phyloP scores from a whole-genome alignment of 2,113 vertebrate species.

The Scomber japonicus region DNA sequence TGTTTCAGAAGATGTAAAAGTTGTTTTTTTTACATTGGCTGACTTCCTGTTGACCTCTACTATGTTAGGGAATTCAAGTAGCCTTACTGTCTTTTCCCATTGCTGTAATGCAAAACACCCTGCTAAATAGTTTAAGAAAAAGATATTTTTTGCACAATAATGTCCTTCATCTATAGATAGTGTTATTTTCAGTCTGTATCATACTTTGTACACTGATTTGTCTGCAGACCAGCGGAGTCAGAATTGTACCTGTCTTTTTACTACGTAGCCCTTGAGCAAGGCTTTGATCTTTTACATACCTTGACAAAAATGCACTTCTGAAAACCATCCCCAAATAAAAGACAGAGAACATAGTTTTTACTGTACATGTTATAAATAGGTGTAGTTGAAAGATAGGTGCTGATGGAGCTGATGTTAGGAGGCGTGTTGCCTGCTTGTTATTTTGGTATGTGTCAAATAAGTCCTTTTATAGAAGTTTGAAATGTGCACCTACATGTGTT shows the following conservation, averaged over 20 bases:
- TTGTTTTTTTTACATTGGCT: no score
- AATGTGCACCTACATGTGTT: slow-evolving; percentile 15
- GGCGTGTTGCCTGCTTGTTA: slow-evolving; percentile 28
- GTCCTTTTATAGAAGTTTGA: slow-evolving; percentile 55
- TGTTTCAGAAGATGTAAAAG: no score
- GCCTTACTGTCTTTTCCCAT: no score
- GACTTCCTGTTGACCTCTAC: no score
- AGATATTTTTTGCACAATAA: not conserved
- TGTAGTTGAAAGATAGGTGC: slow-evolving; percentile 43
- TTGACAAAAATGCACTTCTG: not conserved
- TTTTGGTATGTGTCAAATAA: slow-evolving; percentile 45
- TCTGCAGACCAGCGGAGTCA: not conserved
- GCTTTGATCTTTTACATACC: slow-evolving; percentile 10
- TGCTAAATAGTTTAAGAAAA: not conserved
- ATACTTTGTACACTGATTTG: not conserved
- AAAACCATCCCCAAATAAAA: slow-evolving; percentile 6
- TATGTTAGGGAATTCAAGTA: no score
- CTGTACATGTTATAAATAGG: slow-evolving; percentile 39
- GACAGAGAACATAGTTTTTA: not conserved
- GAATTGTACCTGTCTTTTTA: not conserved
- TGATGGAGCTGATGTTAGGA: slow-evolving; percentile 15
- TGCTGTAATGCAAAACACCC: no score
- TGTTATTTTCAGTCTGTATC: not conserved
- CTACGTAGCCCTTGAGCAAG: slow-evolving; percentile 20
- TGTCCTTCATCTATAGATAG: not conserved